Evolutionary conservation across 2,113 vertebrate species (phyloP).

Genomic region (Dissostichus mawsoni): DNA sequence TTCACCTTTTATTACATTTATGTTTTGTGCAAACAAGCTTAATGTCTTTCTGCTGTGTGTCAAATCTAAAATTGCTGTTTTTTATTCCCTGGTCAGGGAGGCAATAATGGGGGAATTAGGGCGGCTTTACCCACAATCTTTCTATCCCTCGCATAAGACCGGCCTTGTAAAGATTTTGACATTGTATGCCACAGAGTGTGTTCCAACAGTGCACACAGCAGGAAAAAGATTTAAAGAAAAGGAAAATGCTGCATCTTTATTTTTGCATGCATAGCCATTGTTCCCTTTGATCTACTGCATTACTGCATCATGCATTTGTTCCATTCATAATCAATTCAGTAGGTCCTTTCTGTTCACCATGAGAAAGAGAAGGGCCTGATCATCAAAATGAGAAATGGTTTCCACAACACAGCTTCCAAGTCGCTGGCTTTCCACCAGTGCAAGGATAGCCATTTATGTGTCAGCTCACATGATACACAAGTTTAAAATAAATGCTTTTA

Average conservation of each 20-base stretch:
- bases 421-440: not conserved
- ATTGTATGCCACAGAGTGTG: constrained; percentile 2
- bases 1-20: constrained; percentile 67
- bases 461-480: not conserved
- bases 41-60: constrained; percentile 24
- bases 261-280: not conserved
- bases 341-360: not conserved
- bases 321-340: constrained; percentile 26
- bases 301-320: constrained; percentile 21
- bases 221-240: not conserved
- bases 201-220: not conserved
- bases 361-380: not conserved
- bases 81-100: constrained; percentile 43
- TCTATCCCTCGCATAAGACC: constrained; percentile 34
- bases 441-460: not conserved
- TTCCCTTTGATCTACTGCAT: not conserved
- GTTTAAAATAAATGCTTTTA: not conserved
- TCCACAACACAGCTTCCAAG: constrained; percentile 33
- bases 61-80: constrained; percentile 45
- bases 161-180: constrained; percentile 6
- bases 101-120: constrained; percentile 66
- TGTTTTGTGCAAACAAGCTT: constrained; percentile 59
- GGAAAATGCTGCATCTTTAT: not conserved
- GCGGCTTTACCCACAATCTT: constrained; percentile 37
- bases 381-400: constrained; percentile 52